Evolutionary conservation across 2,888 invertebrate species (phyloP), one percentile per base, ranked within the genome.

Genomic region (Macaria liturata): DNA sequence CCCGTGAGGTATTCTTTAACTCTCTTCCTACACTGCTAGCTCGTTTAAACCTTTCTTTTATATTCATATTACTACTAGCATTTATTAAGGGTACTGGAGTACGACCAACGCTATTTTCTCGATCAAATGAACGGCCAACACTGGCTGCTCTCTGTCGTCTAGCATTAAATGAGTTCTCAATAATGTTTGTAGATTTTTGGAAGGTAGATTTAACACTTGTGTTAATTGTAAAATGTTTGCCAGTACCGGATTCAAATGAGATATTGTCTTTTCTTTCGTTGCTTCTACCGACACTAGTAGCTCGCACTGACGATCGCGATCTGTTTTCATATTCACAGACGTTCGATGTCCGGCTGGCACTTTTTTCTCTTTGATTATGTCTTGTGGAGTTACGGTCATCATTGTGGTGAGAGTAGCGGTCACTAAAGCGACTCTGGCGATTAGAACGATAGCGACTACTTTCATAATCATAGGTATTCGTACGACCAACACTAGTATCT

Each of bases 21-120:
- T 82, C 81, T 66, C 78, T 77, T n/a, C 88, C 88, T 32, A 90
- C 79, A 69, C 90, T 90, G 58, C 80, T 70, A 0, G 89, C 88
- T 40, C 90, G 80, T 61, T 75, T 74, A 74, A 64, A 59, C 6
- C 69, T 71, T 58, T 78, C 83, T 44, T 66, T 68, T 42, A 62
- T 67, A 54, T 66, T 74, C 60, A 64, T 71, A 53, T 64, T 62
- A 43, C 55, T 43, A 44, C 5, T 37, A 9, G 6, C 48, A 46
- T 30, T 47, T 31, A n/a, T 5, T 47, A 61, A 34, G 37, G 43
- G n/a, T 9, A 40, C 6, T 32, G 49, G 32, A 6, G 62, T 62
- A 8, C 62, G 65, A 42, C 42, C 71, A 9, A 68, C 66, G 61
- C 70, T 74, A 8, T 65, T 63, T 51, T 76, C 76, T 9, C 62